These are phyloP conservation scores for Sinocyclocheilus maitianheensis DNA, from an alignment of 2,113 vertebrate species.

Conservation along the genomic window DNA sequence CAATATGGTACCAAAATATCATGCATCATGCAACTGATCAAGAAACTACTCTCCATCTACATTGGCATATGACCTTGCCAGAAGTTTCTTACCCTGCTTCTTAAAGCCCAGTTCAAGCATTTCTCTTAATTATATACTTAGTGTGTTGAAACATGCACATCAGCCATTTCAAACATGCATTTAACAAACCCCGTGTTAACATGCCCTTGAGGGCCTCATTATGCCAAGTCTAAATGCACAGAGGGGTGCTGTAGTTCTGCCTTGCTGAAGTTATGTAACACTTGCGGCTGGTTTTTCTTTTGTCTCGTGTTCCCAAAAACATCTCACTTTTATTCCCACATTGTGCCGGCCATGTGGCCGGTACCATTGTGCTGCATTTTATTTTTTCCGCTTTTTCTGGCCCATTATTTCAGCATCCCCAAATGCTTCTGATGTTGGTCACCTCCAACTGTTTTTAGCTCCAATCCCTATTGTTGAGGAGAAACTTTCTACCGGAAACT, in stretches of 20 bases:
- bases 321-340: conserved; percentile 42
- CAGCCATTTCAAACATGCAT: conserved; percentile 9
- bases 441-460: conserved; percentile 60
- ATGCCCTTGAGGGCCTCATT: neutral
- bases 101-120: too few species aligned
- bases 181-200: neutral
- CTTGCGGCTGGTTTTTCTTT: conserved; percentile 55
- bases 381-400: conserved; percentile 66
- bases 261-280: conserved; percentile 44
- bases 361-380: conserved; percentile 66
- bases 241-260: conserved; percentile 9
- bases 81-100: too few species aligned
- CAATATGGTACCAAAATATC: too few species aligned
- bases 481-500: conserved; percentile 70
- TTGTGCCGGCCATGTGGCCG: conserved; percentile 25
- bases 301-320: conserved; percentile 60
- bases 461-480: conserved; percentile 68
- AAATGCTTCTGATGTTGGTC: conserved; percentile 60
- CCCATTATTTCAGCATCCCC: conserved; percentile 71
- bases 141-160: conserved; percentile 20
- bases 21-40: too few species aligned
- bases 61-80: too few species aligned
- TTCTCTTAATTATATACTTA: neutral
- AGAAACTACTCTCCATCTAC: too few species aligned
- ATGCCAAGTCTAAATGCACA: conserved; percentile 27